Evolutionary conservation across 2,113 vertebrate species (phyloP), one percentile per base, ranked within the genome.

Genomic region (Gila orcuttii): DNA sequence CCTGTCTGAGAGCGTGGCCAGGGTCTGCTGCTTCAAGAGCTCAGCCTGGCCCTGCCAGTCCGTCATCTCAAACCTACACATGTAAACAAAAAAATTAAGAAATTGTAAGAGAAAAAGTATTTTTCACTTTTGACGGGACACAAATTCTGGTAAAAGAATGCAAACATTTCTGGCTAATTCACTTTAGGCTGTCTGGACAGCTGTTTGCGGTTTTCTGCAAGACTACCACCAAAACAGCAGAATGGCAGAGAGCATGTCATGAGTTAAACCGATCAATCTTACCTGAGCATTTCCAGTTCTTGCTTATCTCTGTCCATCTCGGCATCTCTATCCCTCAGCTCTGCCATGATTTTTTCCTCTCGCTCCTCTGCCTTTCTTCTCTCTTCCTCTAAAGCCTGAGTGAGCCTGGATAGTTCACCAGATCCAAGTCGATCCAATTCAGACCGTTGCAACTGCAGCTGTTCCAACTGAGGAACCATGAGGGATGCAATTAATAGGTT

Each of bases 11-110:
- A 98, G 92, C 1, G 95, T 93, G 88, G 93, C 71, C 73, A 97
- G 93, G 62, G 95, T 97, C 91, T 97, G 97, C 80, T 97, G 96
- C 89, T 96, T 97, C 88, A 96, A 91, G 77, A 91, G 92, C 90
- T 93, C 95, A 0, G 92, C 95, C 82, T 97, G 96, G 76, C 92
- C 87, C 90, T 96, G 94, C 96, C 95, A 96, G 42, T 95, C 94
- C 0, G 88, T 64, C 0, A 89, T 79, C 88, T 93, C 92, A 89
- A 94, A 94, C 92, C 97, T 97, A 75, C 90, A 31, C 39, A 47
- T 69, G 39, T 5, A 7, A 47, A 87, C 5, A 71, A 59, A 84
- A 36, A 75, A 12, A 36, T 42, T 3, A 42, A 39, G 42, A 60
- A 42, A 15, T 4, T 5, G 66, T 8, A 42, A 17, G 15, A 10